Conservation (phyloP, 2,113 vertebrate species). For the Melanocharis versteri region DNA sequence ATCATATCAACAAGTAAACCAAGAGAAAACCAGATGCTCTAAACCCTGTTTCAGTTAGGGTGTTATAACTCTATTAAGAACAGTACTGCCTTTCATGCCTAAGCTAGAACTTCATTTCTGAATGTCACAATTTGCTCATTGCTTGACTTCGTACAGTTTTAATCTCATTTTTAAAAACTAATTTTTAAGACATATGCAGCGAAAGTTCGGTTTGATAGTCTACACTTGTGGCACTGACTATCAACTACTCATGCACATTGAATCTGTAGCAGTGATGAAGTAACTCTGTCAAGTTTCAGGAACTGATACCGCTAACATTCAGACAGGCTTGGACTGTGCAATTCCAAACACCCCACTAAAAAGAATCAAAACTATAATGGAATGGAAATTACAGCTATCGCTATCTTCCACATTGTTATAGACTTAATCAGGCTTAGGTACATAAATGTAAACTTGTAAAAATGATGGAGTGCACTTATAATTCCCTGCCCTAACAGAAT, state of each 20-base stretch:
- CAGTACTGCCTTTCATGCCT: not conserved
- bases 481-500: not conserved
- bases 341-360: not conserved
- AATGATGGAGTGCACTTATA: not conserved
- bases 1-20: not conserved
- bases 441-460: not conserved
- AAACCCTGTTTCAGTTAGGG: accelerated
- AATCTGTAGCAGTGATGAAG: not conserved
- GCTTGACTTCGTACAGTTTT: not conserved
- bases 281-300: not conserved
- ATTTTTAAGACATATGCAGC: not conserved
- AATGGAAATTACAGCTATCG: not conserved
- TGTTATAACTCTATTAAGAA: not conserved
- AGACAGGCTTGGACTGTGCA: not conserved
- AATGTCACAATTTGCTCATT: not conserved
- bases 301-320: not conserved
- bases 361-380: not conserved
- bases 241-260: not conserved
- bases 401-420: not conserved
- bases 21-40: not conserved
- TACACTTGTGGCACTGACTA: not conserved
- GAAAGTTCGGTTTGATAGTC: not conserved
- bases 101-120: not conserved
- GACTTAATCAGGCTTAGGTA: slow-evolving; percentile 29
- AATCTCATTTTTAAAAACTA: not conserved